phyloP scores from a whole-genome alignment of 2,888 invertebrate genomes.

The Lacanobia wlatinum region DNA sequence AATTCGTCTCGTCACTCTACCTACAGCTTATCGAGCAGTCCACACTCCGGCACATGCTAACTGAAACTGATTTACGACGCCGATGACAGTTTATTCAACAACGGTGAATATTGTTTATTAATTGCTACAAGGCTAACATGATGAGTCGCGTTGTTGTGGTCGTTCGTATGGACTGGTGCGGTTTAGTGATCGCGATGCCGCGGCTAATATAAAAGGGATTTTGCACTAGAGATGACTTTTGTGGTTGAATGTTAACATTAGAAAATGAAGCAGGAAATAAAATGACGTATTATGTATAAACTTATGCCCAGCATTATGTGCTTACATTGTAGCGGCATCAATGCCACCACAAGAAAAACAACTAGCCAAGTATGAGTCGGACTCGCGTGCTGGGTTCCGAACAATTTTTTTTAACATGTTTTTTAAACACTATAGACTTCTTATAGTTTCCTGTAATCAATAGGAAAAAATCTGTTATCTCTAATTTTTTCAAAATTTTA shows the following conservation, averaged over 20 bases:
- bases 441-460: too few species aligned
- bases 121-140: conserved; percentile 74
- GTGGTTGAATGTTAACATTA: neutral
- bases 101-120: conserved; percentile 76
- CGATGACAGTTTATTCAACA: conserved; percentile 81
- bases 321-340: too few species aligned
- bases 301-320: neutral
- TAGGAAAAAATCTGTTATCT: too few species aligned
- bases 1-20: conserved; percentile 82
- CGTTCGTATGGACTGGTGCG: conserved; percentile 24
- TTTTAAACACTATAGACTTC: too few species aligned
- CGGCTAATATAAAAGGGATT: conserved; percentile 4
- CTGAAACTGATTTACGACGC: conserved; percentile 87
- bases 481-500: too few species aligned
- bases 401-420: too few species aligned
- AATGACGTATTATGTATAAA: neutral
- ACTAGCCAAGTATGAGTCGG: too few species aligned
- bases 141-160: conserved; percentile 60
- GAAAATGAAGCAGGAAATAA: neutral
- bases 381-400: too few species aligned
- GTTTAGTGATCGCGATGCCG: conserved; percentile 25
- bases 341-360: too few species aligned
- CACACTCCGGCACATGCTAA: conserved; percentile 83
- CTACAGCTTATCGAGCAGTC: conserved; percentile 84
- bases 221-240: neutral